phyloP scores from a whole-genome alignment of 2,888 invertebrate species.

The Vandiemenella viatica region DNA sequence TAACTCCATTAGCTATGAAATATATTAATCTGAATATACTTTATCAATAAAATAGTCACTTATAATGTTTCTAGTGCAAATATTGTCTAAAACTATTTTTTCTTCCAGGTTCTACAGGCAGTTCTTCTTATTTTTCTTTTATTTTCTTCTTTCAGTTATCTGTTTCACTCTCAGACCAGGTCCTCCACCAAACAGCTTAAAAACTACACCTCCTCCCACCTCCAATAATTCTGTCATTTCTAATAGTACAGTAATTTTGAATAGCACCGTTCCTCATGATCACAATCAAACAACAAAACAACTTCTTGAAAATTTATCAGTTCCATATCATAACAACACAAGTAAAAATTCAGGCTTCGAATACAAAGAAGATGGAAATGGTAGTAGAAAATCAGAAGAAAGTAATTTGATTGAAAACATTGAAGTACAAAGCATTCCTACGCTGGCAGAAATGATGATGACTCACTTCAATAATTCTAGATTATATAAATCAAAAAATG shows the following conservation, averaged over 20 bases:
- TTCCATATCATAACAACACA: too few species aligned
- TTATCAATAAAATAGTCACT: neutral
- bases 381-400: too few species aligned
- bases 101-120: conserved; percentile 72
- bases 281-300: too few species aligned
- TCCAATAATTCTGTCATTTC: conserved; percentile 24
- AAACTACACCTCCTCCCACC: conserved; percentile 23
- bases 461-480: too few species aligned
- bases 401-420: too few species aligned
- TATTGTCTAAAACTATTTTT: conserved; percentile 2
- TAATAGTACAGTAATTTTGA: conserved; percentile 24
- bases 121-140: conserved; percentile 77
- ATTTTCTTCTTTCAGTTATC: conserved; percentile 75
- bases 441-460: too few species aligned
- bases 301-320: too few species aligned
- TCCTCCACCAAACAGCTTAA: conserved; percentile 35
- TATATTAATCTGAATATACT: neutral
- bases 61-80: neutral
- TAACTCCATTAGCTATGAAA: neutral
- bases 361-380: too few species aligned
- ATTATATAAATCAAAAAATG: too few species aligned
- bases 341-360: too few species aligned
- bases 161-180: conserved; percentile 85
- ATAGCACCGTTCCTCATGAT: too few species aligned
- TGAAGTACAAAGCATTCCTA: too few species aligned